A percentile compares a stretch with the other conserved stretches of the same genome.
phyloP scores from a whole-genome alignment of 2,113 vertebrate genomes.

The Dasyurus viverrinus region DNA sequence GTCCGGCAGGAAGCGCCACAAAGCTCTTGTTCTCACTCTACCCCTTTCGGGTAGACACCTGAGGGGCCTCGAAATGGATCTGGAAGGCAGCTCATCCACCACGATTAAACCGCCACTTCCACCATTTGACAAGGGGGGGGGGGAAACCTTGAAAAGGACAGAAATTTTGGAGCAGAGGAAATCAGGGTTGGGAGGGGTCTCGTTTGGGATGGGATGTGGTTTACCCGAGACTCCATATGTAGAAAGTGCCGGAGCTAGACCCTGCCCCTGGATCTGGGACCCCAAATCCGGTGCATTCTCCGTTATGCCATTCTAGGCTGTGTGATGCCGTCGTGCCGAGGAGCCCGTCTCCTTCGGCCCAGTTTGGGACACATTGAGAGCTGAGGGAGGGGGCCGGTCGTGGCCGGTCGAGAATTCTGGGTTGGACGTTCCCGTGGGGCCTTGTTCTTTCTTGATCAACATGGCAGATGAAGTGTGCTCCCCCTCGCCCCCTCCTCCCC shows the following conservation, averaged over 20 bases:
- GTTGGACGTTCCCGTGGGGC: slow-evolving; percentile 73
- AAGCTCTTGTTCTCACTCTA: not conserved
- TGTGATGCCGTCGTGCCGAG: not conserved
- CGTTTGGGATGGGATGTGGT: not conserved
- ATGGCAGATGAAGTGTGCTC: slow-evolving; percentile 59
- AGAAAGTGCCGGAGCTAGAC: not conserved
- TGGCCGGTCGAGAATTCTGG: too few relatives aligned
- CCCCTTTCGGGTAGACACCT: not conserved
- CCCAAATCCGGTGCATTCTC: not conserved
- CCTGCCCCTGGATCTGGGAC: too few relatives aligned
- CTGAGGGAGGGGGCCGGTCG: slow-evolving; percentile 45
- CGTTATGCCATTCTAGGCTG: not conserved
- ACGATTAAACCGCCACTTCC: not conserved
- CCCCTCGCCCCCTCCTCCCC: slow-evolving; percentile 59
- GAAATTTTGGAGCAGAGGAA: too few relatives aligned
- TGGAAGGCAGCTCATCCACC: not conserved
- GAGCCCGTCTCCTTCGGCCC: slow-evolving; percentile 64
- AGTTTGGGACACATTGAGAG: slow-evolving; percentile 51
- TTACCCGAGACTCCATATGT: not conserved
- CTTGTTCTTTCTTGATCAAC: slow-evolving; percentile 71
- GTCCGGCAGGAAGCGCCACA: not conserved
- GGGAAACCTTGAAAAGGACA: not conserved
- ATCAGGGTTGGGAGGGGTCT: not conserved
- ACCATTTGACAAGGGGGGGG: not conserved
- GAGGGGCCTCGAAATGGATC: too few relatives aligned